Evolutionary conservation across 2,888 invertebrate species (phyloP).

Genomic region (Apamea sordens): DNA sequence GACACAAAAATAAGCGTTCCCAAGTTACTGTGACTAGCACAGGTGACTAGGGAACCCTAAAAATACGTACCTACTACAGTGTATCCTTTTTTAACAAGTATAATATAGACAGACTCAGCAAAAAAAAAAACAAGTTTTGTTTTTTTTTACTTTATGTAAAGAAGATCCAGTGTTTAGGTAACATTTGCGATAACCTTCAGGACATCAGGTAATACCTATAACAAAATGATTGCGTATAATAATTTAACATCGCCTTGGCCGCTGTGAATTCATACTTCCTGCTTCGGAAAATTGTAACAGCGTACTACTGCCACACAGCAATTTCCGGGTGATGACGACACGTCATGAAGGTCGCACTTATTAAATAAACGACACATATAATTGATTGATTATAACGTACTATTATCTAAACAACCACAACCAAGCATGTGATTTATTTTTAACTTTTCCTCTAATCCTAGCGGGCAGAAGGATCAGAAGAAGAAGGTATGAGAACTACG

Average conservation of each 20-base stretch:
- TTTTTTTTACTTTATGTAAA: conserved; percentile 31
- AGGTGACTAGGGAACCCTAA: not conserved
- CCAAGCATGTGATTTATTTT: conserved; percentile 31
- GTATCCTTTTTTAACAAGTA: not conserved
- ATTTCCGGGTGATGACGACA: conserved; percentile 88
- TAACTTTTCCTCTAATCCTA: not conserved
- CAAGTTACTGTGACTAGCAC: not conserved
- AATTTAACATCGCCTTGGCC: conserved; percentile 86
- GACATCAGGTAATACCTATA: conserved; percentile 64
- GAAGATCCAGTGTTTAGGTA: conserved; percentile 61
- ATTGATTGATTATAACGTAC: conserved; percentile 68
- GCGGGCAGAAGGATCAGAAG: not conserved
- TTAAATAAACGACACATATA: conserved; percentile 75
- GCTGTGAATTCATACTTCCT: conserved; percentile 84
- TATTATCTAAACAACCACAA: conserved; percentile 65
- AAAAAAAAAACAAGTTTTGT: not conserved
- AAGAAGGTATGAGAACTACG: not conserved
- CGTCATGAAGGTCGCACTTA: conserved; percentile 81
- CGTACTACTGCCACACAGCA: conserved; percentile 81
- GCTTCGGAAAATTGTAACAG: conserved; percentile 88
- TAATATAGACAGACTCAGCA: not conserved
- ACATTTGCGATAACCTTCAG: conserved; percentile 57
- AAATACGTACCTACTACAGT: not conserved
- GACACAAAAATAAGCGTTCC: too few relatives aligned
- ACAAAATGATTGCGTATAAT: conserved; percentile 77